A percentile compares a stretch with the other conserved stretches of the same genome.
Conservation (phyloP, 2,888 invertebrate genomes). For the Branchinecta sandiegonensis region DNA sequence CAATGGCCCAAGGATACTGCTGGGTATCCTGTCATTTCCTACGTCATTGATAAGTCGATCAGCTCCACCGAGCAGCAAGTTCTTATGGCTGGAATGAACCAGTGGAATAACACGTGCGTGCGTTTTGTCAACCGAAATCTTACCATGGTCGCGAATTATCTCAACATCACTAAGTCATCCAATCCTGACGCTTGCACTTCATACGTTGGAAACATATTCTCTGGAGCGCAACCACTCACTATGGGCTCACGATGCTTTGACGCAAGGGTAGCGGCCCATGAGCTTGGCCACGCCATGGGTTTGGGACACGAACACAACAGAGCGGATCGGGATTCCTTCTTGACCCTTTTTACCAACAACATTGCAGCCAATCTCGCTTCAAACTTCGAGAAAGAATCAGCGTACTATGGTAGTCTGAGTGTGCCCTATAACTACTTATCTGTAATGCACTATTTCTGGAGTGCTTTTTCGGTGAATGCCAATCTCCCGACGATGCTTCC, state of each 20-base stretch:
- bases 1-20: no score
- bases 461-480: background rate
- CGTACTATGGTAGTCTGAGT: background rate
- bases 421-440: conserved; percentile 1
- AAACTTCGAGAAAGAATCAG: background rate
- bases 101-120: no score
- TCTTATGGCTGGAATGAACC: no score
- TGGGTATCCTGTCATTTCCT: no score
- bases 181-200: no score
- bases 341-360: background rate
- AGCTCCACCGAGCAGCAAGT: no score
- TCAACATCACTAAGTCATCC: no score
- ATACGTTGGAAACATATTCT: no score
- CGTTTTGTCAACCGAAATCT: no score
- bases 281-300: background rate
- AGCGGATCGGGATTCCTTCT: background rate
- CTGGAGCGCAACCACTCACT: background rate
- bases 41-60: no score
- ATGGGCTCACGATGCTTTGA: background rate
- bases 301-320: background rate
- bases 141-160: no score
- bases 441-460: background rate
- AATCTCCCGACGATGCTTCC: conserved; percentile 10
- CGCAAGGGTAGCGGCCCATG: background rate
- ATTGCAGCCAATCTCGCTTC: no score